Evolutionary conservation across 1,140 invertebrate genomes (phyloP), one percentile per base, ranked within the genome.

Genomic region (Mesaphorura yosii): DNA sequence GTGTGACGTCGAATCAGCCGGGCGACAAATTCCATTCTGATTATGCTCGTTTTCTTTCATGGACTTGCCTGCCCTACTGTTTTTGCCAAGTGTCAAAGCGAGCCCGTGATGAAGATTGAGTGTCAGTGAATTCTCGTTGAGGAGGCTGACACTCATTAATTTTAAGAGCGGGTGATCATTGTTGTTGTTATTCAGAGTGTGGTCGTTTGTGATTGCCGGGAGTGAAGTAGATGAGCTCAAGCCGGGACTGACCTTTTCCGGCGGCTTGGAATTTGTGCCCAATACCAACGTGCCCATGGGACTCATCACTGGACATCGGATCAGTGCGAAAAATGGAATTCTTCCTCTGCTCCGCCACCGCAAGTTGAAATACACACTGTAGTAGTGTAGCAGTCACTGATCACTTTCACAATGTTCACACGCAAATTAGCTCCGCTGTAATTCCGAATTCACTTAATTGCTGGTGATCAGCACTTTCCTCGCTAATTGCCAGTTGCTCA

Each of bases 71-170:
- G 48, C 27, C 27, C 34, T 23, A 45, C 20, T 29, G 20, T 37
- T 12, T 17, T n/a, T 38, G 52, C 17, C 17, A 28, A 5, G 28
- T 48, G 53, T 27, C 38, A 39, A 17, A 39, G 52, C 15, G 29
- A 7, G 23, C 27, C 27, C 22, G 27, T 50, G 42, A 40, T 55
- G 27, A 19, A 46, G 37, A 39, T 37, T 47, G 34, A 61, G 56
- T 51, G 59, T 47, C 19, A 22, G 19, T 20, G 48, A 31, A 46
- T 46, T 54, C 55, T 57, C 49, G 40, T 47, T 48, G 39, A 57
- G 39, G 20, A 61, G 39, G 40, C 57, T 51, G 19, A 62, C 50
- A 57, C 57, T 62, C 60, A 62, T 62, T 23, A 62, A 53, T 51
- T 48, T 56, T 17, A 62, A 40, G 10, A 62, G 25, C 17, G 53